Base-by-base conservation (phyloP, 1,140 invertebrate species). In the Drosophila ironensis region DNA sequence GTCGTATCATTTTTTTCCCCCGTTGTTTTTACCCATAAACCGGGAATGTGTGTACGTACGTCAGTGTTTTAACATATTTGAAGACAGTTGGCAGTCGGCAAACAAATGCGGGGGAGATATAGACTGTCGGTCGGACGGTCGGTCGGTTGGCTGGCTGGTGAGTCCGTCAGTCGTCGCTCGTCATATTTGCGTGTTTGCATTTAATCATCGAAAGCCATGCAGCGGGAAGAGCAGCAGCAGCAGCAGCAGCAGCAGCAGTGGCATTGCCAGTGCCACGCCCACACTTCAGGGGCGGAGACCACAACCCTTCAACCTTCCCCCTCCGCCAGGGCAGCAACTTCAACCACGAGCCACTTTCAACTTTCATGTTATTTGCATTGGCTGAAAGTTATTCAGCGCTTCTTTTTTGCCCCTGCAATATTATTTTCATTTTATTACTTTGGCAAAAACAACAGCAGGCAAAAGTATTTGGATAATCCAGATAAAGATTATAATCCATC, bases 121-220 rank as follows among this genome's bases (percentile, higher is more conserved):
- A 78, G 42, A 78, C 50, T 56, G 76, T 51, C 52, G 14, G 68
- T 46, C 37, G 22, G 42, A 78, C 50, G 56, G 76, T 51, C 52
- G 14, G 68, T 46, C 37, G 22, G 48, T 53, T 28, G 41, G 51
- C 59, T 50, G 20, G 75, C 41, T 47, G 4, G 75, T 52, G 47
- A 24, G 60, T 61, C 52, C 37, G 35, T 64, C 52, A 42, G 42
- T 59, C 53, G 51, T 61, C 66, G 60, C 52, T 84, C 78, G 73
- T 84, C 80, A 86, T 86, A 84, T 86, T 86, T 84, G 80, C 80
- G 80, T 84, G 80, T 84, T 84, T 84, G 80, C 80, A 84, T 84
- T 84, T 84, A 84, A 84, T 84, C 80, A 84, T 84, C 81, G 80
- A 84, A 84, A 86, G 66, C 70, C 66, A 74, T 84, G 80, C 78